phyloP scores from a whole-genome alignment of 1,140 invertebrate species.

The Uloborus diversus region DNA sequence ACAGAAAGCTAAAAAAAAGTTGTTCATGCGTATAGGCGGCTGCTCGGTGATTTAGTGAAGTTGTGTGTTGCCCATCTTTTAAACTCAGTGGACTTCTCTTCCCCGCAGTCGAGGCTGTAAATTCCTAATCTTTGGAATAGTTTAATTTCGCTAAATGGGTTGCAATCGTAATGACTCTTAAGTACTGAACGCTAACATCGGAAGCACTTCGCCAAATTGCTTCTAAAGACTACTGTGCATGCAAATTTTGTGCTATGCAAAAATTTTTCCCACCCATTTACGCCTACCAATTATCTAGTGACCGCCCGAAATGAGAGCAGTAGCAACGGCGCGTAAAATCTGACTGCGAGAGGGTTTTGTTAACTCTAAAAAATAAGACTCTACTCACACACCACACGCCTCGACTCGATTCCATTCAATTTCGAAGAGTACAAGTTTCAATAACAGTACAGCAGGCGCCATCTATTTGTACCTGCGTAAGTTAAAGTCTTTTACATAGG shows the following conservation, averaged over 20 bases:
- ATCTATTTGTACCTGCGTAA: no score
- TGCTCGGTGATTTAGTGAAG: conserved; percentile 24
- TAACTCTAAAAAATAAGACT: background rate
- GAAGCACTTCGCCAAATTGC: conserved; percentile 44
- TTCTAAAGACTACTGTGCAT: conserved; percentile 37
- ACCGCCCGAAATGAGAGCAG: conserved; percentile 32
- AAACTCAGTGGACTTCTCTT: conserved; percentile 10
- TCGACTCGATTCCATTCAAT: background rate
- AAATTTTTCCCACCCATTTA: conserved; percentile 46
- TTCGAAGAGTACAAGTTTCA: background rate
- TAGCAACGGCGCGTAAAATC: conserved; percentile 49
- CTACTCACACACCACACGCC: no score
- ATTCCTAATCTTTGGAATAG: conserved; percentile 50
- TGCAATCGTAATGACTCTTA: conserved; percentile 45
- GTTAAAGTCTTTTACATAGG: no score
- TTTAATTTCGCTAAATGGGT: conserved; percentile 52
- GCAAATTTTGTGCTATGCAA: conserved; percentile 45
- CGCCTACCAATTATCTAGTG: conserved; percentile 48
- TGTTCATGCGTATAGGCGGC: background rate
- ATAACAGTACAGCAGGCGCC: background rate
- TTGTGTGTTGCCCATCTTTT: conserved; percentile 8
- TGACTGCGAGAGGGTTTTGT: conserved; percentile 35
- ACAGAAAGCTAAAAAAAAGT: background rate
- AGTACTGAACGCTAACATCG: conserved; percentile 15
- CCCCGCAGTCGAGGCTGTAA: conserved; percentile 16